These are phyloP conservation scores for Corydoras sp. DNA, from an alignment of 2,113 vertebrate genomes.

Conservation along the genomic window DNA sequence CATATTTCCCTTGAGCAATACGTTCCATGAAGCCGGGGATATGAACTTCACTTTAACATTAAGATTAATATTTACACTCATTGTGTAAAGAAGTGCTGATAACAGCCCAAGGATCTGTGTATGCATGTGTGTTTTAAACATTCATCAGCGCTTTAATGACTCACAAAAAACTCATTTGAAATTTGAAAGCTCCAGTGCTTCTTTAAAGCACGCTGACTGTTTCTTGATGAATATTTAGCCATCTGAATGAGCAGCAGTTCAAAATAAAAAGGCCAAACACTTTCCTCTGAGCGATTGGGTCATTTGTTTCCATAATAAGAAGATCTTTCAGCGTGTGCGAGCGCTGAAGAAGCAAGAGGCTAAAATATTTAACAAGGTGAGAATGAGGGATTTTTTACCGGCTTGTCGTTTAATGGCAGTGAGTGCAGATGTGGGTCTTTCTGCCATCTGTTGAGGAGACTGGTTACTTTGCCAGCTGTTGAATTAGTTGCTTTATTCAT, in stretches of 20 bases:
- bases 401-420: constrained; percentile 11
- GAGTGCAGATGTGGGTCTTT: constrained; percentile 1
- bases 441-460: constrained; percentile 13
- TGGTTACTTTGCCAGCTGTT: constrained; percentile 9
- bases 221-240: constrained; percentile 58
- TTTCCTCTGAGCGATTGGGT: constrained; percentile 59
- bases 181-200: constrained; percentile 56
- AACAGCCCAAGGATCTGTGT: background rate
- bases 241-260: constrained; percentile 50
- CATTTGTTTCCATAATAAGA: constrained; percentile 57
- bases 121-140: background rate
- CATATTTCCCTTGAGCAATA: no score
- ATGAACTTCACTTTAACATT: background rate
- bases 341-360: constrained; percentile 49
- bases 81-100: background rate
- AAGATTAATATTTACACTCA: constrained; percentile 2
- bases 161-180: constrained; percentile 29
- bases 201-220: constrained; percentile 14
- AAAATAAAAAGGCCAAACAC: constrained; percentile 56
- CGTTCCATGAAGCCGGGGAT: no score
- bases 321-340: constrained; percentile 49
- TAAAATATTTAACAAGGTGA: constrained; percentile 33
- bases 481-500: constrained; percentile 12
- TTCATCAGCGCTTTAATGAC: constrained; percentile 4
- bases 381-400: constrained; percentile 15